Base-by-base conservation (phyloP, 2,797 vertebrate species). In the Natrix natrix region DNA sequence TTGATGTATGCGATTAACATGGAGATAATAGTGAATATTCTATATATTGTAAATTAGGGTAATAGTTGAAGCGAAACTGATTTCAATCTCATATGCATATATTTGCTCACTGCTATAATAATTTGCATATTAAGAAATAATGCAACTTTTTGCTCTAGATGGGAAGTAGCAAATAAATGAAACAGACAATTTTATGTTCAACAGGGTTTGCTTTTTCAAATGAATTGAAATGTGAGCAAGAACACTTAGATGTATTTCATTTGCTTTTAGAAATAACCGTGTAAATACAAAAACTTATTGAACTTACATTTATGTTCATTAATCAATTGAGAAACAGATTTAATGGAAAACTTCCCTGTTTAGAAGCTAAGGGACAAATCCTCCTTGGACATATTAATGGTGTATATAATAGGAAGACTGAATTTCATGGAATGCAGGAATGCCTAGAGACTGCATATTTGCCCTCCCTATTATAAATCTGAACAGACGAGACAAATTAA, bases 111-210 rank as follows among this genome's bases (percentile, higher is more conserved):
- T 57, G 55, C 54, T 57, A 57, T 32, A 43, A 57, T 20, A 74
- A 66, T 88, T 59, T 56, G 59, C 37, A n/a, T 37, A 55, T 55
- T 37, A 54, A 74, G 8, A 26, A 91, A 55, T 37, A 37, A 14
- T 60, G 74, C 24, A 43, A 56, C 14, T 14, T 88, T 88, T 54
- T 13, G 1, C 87, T 37, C 61, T 88, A 52, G 37, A 37, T 0
- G 11, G 0, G 0, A 0, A 0, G 32, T 37, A 61, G 5, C 43
- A 55, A 13, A 1, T 0, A 0, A 32, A 87, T 7, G 1, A 0
- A 7, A 1, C 8, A 89, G 26, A 0, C 74, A 88, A 48, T 1
- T 92, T 88, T 92, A 86, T 78, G 63, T 52, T 59, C 1, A 69
- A 0, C 0, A 55, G 88, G 55, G 66, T 1, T 12, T 94, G 91